Conservation (phyloP, 2,888 invertebrate species). For the Exocentrus adspersus region DNA sequence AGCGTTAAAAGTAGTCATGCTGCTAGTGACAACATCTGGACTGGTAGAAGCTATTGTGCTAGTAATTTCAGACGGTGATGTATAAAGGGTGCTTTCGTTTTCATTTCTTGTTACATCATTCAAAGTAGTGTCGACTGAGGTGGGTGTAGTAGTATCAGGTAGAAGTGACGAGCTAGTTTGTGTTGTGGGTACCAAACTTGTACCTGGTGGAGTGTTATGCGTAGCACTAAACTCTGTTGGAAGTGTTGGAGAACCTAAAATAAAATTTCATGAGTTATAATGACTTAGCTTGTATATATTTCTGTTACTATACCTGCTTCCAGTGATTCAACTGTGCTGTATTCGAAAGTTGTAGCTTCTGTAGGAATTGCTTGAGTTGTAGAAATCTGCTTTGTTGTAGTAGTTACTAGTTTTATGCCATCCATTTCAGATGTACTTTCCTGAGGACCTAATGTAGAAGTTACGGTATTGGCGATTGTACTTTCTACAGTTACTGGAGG, state of each 20-base stretch:
- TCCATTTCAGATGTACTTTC: constrained; percentile 7
- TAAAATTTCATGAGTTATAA: not conserved
- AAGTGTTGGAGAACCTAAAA: constrained; percentile 3
- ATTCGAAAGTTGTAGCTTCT: not conserved
- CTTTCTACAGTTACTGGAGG: constrained; percentile 11
- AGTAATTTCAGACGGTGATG: not conserved
- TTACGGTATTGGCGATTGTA: constrained; percentile 17
- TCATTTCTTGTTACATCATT: not conserved
- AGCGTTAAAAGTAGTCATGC: not conserved
- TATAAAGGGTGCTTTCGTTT: not conserved
- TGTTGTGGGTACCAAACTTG: not conserved
- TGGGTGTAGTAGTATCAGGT: not conserved
- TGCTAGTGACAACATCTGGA: not conserved
- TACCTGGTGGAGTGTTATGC: not conserved
- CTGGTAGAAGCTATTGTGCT: not conserved
- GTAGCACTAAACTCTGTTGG: not conserved
- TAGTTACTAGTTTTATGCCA: constrained; percentile 4
- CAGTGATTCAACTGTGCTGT: not conserved
- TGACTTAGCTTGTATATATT: not conserved
- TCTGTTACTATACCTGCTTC: not conserved
- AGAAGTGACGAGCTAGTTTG: not conserved
- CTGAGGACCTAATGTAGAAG: constrained; percentile 24
- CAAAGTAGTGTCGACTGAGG: not conserved
- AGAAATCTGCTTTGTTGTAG: not conserved
- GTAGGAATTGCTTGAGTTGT: not conserved